Evolutionary conservation across 2,888 invertebrate species (phyloP).

Genomic region (Lasioglossum calceatum): DNA sequence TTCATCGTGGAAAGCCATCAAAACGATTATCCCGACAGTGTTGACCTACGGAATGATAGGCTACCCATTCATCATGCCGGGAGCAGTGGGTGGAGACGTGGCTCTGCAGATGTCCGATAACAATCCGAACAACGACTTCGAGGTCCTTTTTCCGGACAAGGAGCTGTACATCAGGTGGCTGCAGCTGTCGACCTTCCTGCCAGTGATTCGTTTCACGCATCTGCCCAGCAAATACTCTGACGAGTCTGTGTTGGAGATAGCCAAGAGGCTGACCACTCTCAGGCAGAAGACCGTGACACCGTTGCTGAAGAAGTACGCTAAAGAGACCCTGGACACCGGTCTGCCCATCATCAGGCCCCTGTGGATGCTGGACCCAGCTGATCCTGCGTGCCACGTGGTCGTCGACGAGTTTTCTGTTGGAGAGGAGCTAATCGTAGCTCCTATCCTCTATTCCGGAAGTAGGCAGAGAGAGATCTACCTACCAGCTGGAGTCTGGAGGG

Average conservation of each 20-base stretch:
- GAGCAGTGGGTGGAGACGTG: slow-evolving; percentile 96
- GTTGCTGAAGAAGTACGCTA: slow-evolving; percentile 90
- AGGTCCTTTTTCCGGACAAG: slow-evolving; percentile 89
- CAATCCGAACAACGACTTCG: slow-evolving; percentile 92
- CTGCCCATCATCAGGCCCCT: slow-evolving; percentile 94
- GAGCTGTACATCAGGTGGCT: slow-evolving; percentile 95
- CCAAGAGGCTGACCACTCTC: slow-evolving; percentile 90
- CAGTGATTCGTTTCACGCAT: slow-evolving; percentile 96
- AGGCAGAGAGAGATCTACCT: slow-evolving; percentile 93
- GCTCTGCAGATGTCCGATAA: slow-evolving; percentile 87
- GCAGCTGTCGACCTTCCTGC: slow-evolving; percentile 95
- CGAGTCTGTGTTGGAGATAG: slow-evolving; percentile 90
- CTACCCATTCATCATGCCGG: slow-evolving; percentile 96
- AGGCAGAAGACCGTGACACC: slow-evolving; percentile 92
- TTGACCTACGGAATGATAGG: slow-evolving; percentile 95
- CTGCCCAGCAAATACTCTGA: slow-evolving; percentile 95
- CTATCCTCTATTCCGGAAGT: slow-evolving; percentile 90
- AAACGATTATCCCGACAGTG: slow-evolving; percentile 93
- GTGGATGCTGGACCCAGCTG: slow-evolving; percentile 95
- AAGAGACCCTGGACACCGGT: slow-evolving; percentile 92
- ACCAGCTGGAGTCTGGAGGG: slow-evolving; percentile 96
- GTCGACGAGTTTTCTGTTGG: slow-evolving; percentile 96
- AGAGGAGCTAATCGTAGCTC: slow-evolving; percentile 95
- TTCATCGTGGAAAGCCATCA: slow-evolving; percentile 94
- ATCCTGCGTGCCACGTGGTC: slow-evolving; percentile 90